phyloP scores from a whole-genome alignment of 1,140 invertebrate species.

The Drosophila navojoa region DNA sequence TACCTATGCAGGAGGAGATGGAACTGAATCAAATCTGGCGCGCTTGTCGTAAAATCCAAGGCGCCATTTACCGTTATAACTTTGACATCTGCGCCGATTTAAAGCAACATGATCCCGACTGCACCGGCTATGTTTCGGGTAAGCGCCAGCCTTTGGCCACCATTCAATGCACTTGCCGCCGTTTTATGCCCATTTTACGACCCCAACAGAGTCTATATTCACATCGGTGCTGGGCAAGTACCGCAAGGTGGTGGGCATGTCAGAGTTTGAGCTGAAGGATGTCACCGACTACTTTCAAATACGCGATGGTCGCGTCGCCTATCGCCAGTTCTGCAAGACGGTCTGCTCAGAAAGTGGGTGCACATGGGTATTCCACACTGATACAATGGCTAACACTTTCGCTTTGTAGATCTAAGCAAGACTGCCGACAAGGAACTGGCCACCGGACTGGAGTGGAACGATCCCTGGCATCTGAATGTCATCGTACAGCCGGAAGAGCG shows the following conservation, averaged over 20 bases:
- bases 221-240: constrained; percentile 87
- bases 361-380: neutral
- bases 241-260: constrained; percentile 86
- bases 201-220: constrained; percentile 87
- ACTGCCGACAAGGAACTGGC: constrained; percentile 84
- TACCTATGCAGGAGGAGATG: constrained; percentile 57
- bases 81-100: constrained; percentile 89
- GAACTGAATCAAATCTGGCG: constrained; percentile 87
- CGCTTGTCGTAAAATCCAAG: constrained; percentile 90
- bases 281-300: constrained; percentile 89
- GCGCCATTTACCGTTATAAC: constrained; percentile 87
- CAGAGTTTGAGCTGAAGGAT: constrained; percentile 88
- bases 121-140: constrained; percentile 88
- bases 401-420: constrained; percentile 74
- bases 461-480: constrained; percentile 86
- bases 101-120: constrained; percentile 87
- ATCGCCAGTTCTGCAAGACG: constrained; percentile 89
- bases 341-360: constrained; percentile 86
- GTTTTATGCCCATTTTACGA: constrained; percentile 53
- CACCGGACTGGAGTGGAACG: constrained; percentile 87
- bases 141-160: constrained; percentile 38
- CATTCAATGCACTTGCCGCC: constrained; percentile 17
- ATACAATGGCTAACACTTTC: neutral
- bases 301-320: constrained; percentile 89
- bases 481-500: constrained; percentile 87